phyloP scores from a whole-genome alignment of 2,113 vertebrate species.

The Sturnira hondurensis region DNA sequence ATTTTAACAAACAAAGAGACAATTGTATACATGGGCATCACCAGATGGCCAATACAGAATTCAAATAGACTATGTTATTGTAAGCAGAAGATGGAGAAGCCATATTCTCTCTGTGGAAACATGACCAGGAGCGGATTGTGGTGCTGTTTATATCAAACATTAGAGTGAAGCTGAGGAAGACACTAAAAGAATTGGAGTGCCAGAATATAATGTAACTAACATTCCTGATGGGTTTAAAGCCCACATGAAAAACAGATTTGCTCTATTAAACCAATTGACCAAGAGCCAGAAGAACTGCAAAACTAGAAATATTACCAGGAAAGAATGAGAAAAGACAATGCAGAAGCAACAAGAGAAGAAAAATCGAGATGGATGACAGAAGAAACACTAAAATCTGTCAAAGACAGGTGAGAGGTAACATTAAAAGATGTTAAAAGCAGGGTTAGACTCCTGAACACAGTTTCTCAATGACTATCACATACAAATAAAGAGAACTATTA shows the following conservation, averaged over 20 bases:
- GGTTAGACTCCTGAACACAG: neutral
- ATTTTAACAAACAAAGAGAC: neutral
- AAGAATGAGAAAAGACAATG: neutral
- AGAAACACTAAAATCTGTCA: neutral
- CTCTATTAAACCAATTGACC: neutral
- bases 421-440: neutral
- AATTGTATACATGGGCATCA: neutral
- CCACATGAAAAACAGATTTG: neutral
- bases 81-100: neutral
- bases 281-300: neutral
- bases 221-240: neutral
- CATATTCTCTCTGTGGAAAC: neutral
- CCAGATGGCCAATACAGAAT: neutral
- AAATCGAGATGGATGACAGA: neutral
- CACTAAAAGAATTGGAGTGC: neutral
- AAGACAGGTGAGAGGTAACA: neutral
- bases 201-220: neutral
- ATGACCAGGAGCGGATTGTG: neutral
- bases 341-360: neutral
- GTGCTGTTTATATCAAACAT: neutral
- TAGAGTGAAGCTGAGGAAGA: neutral
- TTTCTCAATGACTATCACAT: neutral
- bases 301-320: neutral
- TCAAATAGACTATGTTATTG: neutral
- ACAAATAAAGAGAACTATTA: neutral